These are phyloP conservation scores for Limnephilus auricula DNA, from an alignment of 2,888 invertebrate species.

Conservation along the genomic window DNA sequence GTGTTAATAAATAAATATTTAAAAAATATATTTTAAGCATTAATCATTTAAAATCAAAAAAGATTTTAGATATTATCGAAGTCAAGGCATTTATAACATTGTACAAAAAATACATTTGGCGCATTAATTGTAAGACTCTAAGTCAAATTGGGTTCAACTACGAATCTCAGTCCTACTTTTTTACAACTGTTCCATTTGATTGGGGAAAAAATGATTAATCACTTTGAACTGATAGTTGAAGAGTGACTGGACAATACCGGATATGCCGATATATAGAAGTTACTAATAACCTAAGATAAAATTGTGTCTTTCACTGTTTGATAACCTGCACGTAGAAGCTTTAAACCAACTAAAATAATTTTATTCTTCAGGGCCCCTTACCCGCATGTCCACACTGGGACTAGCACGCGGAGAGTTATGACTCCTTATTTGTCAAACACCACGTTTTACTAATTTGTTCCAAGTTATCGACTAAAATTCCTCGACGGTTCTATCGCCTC, in stretches of 20 bases:
- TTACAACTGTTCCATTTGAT: not conserved
- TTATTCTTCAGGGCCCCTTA: not conserved
- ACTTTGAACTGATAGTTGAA: not conserved
- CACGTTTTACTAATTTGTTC: constrained; percentile 55
- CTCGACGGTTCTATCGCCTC: constrained; percentile 1
- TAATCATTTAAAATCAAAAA: not conserved
- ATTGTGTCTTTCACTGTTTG: too few relatives aligned
- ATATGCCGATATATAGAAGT: too few relatives aligned
- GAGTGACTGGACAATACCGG: too few relatives aligned
- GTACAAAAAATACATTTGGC: not conserved
- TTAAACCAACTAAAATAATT: not conserved
- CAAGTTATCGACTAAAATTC: constrained; percentile 53
- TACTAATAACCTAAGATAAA: too few relatives aligned
- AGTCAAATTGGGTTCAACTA: not conserved
- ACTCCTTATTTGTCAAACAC: constrained; percentile 46
- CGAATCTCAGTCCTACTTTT: not conserved
- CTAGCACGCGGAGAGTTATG: constrained; percentile 9
- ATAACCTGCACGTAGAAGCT: too few relatives aligned
- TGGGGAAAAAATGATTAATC: not conserved
- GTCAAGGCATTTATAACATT: not conserved
- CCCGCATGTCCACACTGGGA: not conserved
- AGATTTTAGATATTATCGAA: not conserved
- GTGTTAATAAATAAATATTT: too few relatives aligned
- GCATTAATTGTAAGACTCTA: not conserved
- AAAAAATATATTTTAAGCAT: too few relatives aligned